Evolutionary conservation across 2,888 invertebrate species (phyloP).

Genomic region (Apamea anceps): DNA sequence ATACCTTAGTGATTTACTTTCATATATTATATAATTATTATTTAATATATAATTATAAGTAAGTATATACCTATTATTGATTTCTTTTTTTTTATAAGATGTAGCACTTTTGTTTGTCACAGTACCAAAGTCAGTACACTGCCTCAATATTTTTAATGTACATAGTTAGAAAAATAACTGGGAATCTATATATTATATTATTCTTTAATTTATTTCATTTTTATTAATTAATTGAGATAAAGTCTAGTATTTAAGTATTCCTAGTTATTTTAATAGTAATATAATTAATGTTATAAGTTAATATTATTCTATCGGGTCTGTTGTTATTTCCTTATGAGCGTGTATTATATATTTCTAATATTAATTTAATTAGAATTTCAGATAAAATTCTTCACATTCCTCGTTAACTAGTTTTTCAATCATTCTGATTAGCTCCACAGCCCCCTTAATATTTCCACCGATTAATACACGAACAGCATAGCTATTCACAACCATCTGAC

Average conservation of each 20-base stretch:
- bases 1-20: not conserved
- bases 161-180: not conserved
- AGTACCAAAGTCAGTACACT: not conserved
- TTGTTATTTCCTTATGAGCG: not conserved
- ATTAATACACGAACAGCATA: constrained; percentile 19
- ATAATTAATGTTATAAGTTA: too few species aligned
- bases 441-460: constrained; percentile 23
- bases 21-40: too few species aligned
- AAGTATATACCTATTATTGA: too few species aligned
- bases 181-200: not conserved
- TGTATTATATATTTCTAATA: not conserved
- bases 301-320: too few species aligned
- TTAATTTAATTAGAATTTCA: not conserved
- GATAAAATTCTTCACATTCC: constrained; percentile 13
- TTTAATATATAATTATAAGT: too few species aligned
- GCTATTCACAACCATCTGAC: too few species aligned
- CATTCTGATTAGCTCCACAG: not conserved
- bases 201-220: not conserved
- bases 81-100: not conserved
- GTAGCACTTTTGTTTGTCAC: constrained; percentile 1
- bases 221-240: not conserved
- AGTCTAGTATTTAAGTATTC: not conserved
- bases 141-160: too few species aligned
- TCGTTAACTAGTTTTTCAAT: constrained; percentile 1
- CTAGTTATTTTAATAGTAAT: not conserved